These are phyloP conservation scores for Spheniscus mendiculus DNA, from an alignment of 2,113 vertebrate genomes.

Conservation along the genomic window DNA sequence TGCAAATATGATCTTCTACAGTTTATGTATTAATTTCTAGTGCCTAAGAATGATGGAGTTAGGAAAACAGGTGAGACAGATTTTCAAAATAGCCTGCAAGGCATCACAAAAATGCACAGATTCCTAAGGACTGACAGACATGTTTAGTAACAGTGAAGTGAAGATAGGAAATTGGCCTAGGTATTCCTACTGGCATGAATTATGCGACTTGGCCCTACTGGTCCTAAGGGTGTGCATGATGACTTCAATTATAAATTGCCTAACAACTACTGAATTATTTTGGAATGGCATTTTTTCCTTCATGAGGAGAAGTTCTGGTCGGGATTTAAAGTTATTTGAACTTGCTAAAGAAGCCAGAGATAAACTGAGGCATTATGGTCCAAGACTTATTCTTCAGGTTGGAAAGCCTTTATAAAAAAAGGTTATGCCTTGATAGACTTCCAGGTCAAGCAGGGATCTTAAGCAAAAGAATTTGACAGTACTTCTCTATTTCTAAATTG, in stretches of 20 bases:
- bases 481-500: neutral
- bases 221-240: neutral
- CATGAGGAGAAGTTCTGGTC: neutral
- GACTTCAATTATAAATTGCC: neutral
- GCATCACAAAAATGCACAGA: neutral
- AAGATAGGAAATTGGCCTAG: neutral
- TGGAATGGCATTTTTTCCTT: neutral
- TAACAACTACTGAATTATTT: neutral
- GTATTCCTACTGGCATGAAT: neutral
- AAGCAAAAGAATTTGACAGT: neutral
- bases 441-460: neutral
- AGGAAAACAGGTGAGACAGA: neutral
- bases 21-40: neutral
- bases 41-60: neutral
- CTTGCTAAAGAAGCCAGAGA: neutral
- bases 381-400: neutral
- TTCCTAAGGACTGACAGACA: neutral
- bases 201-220: neutral
- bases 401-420: neutral
- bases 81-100: neutral
- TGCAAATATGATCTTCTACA: neutral
- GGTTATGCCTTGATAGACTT: neutral
- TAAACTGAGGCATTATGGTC: neutral
- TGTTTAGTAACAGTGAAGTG: neutral
- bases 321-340: neutral